Conservation (phyloP, 2,113 vertebrate species). For the Calyptomena viridis region DNA sequence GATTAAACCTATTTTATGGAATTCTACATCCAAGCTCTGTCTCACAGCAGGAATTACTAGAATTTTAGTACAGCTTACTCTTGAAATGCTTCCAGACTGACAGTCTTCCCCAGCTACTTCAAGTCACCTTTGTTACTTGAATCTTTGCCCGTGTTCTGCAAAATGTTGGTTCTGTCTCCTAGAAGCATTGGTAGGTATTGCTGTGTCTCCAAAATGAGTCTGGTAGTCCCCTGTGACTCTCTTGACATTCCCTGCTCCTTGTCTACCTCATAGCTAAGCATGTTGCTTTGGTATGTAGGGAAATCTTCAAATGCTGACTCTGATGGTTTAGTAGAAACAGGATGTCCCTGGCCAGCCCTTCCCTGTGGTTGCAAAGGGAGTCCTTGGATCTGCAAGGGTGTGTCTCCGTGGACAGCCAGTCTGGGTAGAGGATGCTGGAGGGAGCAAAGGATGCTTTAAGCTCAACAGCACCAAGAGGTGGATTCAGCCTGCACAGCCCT, state of each 20-base stretch:
- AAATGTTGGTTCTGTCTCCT: background rate
- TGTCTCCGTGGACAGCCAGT: background rate
- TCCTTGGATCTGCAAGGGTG: background rate
- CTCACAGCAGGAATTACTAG: background rate
- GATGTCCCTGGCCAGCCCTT: background rate
- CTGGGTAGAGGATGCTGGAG: background rate
- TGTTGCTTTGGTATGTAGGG: background rate
- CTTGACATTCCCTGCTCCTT: fast-evolving
- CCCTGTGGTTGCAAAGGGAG: background rate
- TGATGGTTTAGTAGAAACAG: background rate
- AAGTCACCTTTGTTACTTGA: background rate
- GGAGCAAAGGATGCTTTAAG: background rate
- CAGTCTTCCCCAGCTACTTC: background rate
- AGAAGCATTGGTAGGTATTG: background rate
- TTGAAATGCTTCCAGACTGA: background rate
- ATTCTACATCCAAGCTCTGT: background rate
- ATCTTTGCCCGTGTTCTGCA: background rate
- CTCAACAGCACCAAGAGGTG: background rate
- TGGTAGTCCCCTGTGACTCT: background rate
- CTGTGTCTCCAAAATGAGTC: background rate
- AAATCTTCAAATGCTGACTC: background rate
- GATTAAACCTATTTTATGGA: background rate
- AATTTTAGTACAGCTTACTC: background rate
- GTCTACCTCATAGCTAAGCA: fast-evolving
- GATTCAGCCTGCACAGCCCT: background rate